A percentile compares a stretch with the other conserved stretches of the same genome.
These are phyloP conservation scores for Microtus richardsoni DNA, from an alignment of 2,113 vertebrate species.

Conservation along the genomic window DNA sequence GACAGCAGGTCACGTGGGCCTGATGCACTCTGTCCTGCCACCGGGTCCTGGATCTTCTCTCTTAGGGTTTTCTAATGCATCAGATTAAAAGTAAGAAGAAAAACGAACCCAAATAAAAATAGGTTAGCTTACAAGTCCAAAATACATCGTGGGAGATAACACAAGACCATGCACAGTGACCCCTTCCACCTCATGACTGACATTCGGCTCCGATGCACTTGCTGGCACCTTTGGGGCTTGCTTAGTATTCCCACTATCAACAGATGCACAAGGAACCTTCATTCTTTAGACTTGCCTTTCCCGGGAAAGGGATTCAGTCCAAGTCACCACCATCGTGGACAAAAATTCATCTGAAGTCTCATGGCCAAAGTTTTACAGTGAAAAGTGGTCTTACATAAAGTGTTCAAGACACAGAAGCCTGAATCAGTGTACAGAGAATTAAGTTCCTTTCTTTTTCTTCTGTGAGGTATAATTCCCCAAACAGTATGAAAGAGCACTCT, in stretches of 20 bases:
- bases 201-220: constrained; percentile 61
- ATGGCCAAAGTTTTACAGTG: constrained; percentile 75
- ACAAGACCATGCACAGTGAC: constrained; percentile 48
- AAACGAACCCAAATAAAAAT: constrained; percentile 30
- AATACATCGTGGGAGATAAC: constrained; percentile 63
- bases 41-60: constrained; percentile 89
- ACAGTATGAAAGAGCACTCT: constrained; percentile 48
- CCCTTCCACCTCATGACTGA: constrained; percentile 51
- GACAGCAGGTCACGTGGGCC: constrained; percentile 92
- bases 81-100: constrained; percentile 82
- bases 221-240: not conserved
- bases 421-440: constrained; percentile 80
- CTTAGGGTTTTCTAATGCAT: constrained; percentile 91
- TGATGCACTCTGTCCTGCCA: constrained; percentile 85
- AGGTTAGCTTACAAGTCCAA: constrained; percentile 82
- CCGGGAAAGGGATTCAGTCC: constrained; percentile 67
- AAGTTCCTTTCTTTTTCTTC: constrained; percentile 70
- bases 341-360: constrained; percentile 82
- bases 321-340: constrained; percentile 68
- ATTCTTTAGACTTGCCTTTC: constrained; percentile 43
- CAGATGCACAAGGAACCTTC: constrained; percentile 12
- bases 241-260: constrained; percentile 36
- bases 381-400: constrained; percentile 74
- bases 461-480: constrained; percentile 74
- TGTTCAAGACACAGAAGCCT: constrained; percentile 72